Base-by-base conservation (phyloP, 2,797 vertebrate species). In the Limosa lapponica region DNA sequence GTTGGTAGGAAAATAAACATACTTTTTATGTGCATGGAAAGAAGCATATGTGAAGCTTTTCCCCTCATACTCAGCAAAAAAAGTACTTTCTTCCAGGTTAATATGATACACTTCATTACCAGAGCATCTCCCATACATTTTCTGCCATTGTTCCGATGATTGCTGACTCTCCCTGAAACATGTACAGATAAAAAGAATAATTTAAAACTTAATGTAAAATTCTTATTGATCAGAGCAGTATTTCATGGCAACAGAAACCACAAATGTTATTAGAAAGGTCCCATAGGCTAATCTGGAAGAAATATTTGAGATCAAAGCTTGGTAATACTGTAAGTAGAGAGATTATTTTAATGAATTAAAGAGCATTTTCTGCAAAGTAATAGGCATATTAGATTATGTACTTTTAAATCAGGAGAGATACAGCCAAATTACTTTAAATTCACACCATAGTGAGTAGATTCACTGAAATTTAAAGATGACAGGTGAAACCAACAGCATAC, bases 21-120 rank as follows among this genome's bases (percentile, higher is more conserved):
- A 99, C 99, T 99, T 99, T 97, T 99, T 99, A 97, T 99, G 99
- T 32, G 99, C 99, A 86, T 99, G 99, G 89, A 99, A 99, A 93
- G 99, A 99, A 70, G 99, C 99, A 44, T 99, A 99, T 14, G 99
- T 99, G 96, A 99, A 99, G 97, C 99, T 99, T 97, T 99, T 99
- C 70, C 99, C 99, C 70, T 99, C 99, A 36, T 99, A 99, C 94
- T 99, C 99, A 77, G 99, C 99, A 94, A 99, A 99, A 97, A 99
- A 99, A 86, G 99, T 99, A 97, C 99, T 99, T 98, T 99, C 99
- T 90, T 98, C 98, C 96, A 99, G 96, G 80, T 98, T 98, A 96
- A 99, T 99, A 97, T 99, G 99, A 97, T 99, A 99, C 41, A 99
- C 99, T 98, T 99, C 99, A 48, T 99, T 99, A 93, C 99, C 99